Conservation (phyloP, 92 coral and sea anemone genomes). For the Blastomussa wellsi region DNA sequence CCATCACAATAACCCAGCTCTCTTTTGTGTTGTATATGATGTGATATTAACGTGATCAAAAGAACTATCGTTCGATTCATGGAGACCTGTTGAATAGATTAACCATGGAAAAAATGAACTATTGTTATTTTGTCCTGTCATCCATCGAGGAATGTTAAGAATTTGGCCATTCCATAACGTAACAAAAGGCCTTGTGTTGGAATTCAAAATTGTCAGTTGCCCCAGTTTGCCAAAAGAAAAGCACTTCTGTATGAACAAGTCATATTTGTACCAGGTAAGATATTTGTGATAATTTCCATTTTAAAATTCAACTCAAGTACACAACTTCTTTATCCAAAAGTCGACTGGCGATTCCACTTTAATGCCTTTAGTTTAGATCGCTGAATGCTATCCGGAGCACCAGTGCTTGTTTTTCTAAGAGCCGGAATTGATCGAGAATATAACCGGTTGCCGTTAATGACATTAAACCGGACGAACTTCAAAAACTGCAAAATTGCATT, state of each 20-base stretch:
- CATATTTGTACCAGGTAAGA: slow-evolving; percentile 3
- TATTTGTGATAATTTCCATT: background rate
- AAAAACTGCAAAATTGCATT: background rate
- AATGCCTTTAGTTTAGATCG: background rate
- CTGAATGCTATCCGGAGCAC: background rate
- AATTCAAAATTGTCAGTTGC: slow-evolving; percentile 21
- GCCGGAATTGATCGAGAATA: too few relatives aligned
- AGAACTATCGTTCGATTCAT: slow-evolving; percentile 6
- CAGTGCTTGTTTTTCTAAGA: background rate
- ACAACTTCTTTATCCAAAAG: background rate
- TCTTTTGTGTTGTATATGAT: slow-evolving; percentile 21
- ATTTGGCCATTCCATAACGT: background rate
- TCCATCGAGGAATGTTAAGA: slow-evolving; percentile 27
- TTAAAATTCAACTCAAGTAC: background rate
- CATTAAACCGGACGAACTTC: background rate
- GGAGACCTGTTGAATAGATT: slow-evolving; percentile 25
- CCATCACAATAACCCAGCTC: slow-evolving; percentile 34
- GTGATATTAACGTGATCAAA: slow-evolving; percentile 15
- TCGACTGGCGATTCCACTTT: background rate
- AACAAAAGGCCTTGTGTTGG: slow-evolving; percentile 34
- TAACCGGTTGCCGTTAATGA: background rate
- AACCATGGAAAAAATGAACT: background rate
- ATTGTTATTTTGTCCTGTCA: slow-evolving; percentile 16
- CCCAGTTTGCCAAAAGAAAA: slow-evolving; percentile 12
- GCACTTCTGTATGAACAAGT: background rate